These are phyloP conservation scores for Drosophila rufa DNA, from an alignment of 1,140 invertebrate species.

Conservation along the genomic window DNA sequence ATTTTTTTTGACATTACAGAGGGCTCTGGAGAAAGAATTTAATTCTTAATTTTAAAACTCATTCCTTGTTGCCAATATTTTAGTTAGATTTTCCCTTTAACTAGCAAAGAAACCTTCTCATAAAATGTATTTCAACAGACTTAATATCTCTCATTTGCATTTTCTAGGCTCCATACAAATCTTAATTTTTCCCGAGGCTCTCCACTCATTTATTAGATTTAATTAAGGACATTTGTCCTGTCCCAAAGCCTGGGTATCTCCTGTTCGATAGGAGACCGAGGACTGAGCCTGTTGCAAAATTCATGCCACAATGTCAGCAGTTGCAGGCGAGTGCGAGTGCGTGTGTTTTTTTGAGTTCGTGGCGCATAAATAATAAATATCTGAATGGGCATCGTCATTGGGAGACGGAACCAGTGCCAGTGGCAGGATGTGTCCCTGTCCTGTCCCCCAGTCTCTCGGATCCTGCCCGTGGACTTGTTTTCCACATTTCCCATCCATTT, in stretches of 20 bases:
- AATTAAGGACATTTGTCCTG: not conserved
- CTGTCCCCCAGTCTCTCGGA: conserved; percentile 16
- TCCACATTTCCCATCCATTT: conserved; percentile 33
- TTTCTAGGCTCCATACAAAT: too few species aligned
- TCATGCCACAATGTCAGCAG: conserved; percentile 54
- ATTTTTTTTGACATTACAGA: too few species aligned
- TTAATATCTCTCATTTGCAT: not conserved
- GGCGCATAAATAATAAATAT: conserved; percentile 47
- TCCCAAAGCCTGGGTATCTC: not conserved
- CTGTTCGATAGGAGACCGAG: conserved; percentile 7
- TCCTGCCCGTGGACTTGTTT: conserved; percentile 24
- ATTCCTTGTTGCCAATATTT: too few species aligned
- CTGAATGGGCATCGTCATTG: conserved; percentile 60
- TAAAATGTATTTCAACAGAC: too few species aligned
- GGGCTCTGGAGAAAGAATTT: too few species aligned
- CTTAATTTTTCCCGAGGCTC: too few species aligned
- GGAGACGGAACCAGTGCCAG: conserved; percentile 35
- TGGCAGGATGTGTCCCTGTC: conserved; percentile 17
- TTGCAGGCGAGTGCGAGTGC: conserved; percentile 37
- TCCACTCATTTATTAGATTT: not conserved
- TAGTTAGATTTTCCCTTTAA: too few species aligned
- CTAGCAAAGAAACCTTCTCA: too few species aligned
- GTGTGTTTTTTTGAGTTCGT: conserved; percentile 38
- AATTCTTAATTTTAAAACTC: too few species aligned
- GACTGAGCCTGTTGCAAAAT: conserved; percentile 61